Base-by-base conservation (phyloP, 1,140 invertebrate species). In the Brachionus rotundiformis region DNA sequence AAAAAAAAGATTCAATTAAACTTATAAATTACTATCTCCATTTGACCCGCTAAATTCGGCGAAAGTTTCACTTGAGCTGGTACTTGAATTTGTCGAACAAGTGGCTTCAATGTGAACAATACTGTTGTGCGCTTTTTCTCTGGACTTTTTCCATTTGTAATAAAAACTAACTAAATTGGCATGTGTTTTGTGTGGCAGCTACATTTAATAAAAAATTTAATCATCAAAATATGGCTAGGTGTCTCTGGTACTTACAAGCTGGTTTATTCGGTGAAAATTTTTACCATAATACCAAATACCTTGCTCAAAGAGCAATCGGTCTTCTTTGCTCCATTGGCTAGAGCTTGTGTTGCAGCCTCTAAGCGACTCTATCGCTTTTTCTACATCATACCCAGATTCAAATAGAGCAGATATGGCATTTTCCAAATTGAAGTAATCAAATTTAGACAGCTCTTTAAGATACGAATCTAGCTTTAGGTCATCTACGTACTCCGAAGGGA, bases 131-230 rank as follows among this genome's bases (percentile, higher is more conserved):
- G 2, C 44, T 44, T 73, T 73, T 16, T 41, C 39, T 41, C 73
- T 33, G 3, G 59, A 68, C 36, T 82, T 82, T 29, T 82, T 82
- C 82, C 82, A 82, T 36, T 29, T 63, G 31, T 82, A 82, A 47
- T 82, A 82, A 77, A 71, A 82, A 16, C 29, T 80, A 0, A 82
- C 82, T 7, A 82, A 65, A 59, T 76, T 68, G 25, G 75, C 75
- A 41, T 80, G 54, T 11, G 33, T 65, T 61, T 82, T 82, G 11
- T 82, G 49, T 1, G 75, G 73, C 54, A 79, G 29, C 73, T 68
- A 2, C 4, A 39, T 68, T 65, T 27, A 39, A 0, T 2, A 73
- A 68, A 68, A 68, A 31, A 68, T n/a, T n/a, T n/a, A n/a, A n/a
- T n/a, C n/a, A n/a, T n/a, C n/a, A n/a, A n/a, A n/a, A n/a, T n/a